These are phyloP conservation scores for Calephelis nemesis DNA, from an alignment of 1,140 invertebrate genomes.

Conservation along the genomic window DNA sequence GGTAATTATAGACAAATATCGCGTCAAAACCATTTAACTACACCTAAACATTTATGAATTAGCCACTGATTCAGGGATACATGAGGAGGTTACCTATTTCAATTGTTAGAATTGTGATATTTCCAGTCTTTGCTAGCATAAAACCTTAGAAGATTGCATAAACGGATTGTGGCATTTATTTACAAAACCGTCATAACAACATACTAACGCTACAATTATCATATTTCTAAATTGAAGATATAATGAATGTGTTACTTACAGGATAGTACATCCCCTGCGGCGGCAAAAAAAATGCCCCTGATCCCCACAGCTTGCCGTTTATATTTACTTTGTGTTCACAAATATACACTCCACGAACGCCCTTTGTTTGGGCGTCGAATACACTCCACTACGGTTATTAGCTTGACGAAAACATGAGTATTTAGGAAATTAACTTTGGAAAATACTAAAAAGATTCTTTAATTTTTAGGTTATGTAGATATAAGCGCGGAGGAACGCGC, in stretches of 20 bases:
- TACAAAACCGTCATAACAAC: not conserved
- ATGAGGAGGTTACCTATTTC: no score
- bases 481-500: slow-evolving; percentile 74
- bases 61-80: no score
- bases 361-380: slow-evolving; percentile 60
- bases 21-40: no score
- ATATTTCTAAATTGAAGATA: not conserved
- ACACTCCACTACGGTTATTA: slow-evolving; percentile 72
- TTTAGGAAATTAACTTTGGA: slow-evolving; percentile 56
- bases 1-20: no score
- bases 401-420: slow-evolving; percentile 72
- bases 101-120: not conserved
- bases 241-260: slow-evolving; percentile 82
- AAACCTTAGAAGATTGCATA: not conserved
- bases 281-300: slow-evolving; percentile 94
- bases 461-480: slow-evolving; percentile 74
- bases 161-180: not conserved
- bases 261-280: slow-evolving; percentile 95
- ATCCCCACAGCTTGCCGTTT: slow-evolving; percentile 96
- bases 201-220: not conserved
- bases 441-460: slow-evolving; percentile 56
- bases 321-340: slow-evolving; percentile 81
- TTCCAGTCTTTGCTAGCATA: not conserved
- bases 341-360: slow-evolving; percentile 77
- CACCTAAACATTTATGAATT: no score